Evolutionary conservation across 1,140 invertebrate genomes (phyloP), one percentile per base, ranked within the genome.

Genomic region (Tachypleus tridentatus): DNA sequence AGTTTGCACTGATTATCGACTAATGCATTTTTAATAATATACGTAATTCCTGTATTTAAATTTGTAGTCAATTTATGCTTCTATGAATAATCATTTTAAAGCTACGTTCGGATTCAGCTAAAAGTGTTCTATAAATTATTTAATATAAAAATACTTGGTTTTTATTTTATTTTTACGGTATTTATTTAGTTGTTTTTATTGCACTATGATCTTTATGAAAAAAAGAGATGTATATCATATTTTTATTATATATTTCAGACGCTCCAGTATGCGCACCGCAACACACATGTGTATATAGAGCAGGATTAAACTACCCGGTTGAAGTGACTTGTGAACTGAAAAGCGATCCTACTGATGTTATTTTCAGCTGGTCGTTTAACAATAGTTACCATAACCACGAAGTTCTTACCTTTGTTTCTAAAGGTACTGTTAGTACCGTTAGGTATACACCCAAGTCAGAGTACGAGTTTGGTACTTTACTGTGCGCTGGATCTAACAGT

Each of bases 351-450:
- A 77, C 84, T 8, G 81, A 89, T 3, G 80, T 82, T 68, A 78
- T 88, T 72, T 95, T 93, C 73, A 84, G 84, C 61, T 94, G 91
- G 91, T 91, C 87, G 5, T 93, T 94, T 79, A 93, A 93, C 78
- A 92, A 91, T 74, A 91, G 89, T 3, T 89, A 88, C 0, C 90
- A 92, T 73, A 90, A 84, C 69, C 86, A 90, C 70, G 88, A 91
- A 49, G 51, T 64, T 4, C 60, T 66, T 8, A 64, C 67, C 3
- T 79, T 83, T 67, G 77, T 80, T 73, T 83, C 80, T 71, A 80
- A 80, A 5, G 71, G 70, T n/a, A 69, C 69, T 6, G 68, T 64
- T n/a, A 88, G 86, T 71, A 82, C 83, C 67, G 80, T 85, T 69
- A 84, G 81, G 76, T 88, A 83, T 75, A 83, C 80, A 62, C 82